Evolutionary conservation across 53 echinoderm and acorn worm species (phyloP).

Genomic region (Paracentrotus lividus): DNA sequence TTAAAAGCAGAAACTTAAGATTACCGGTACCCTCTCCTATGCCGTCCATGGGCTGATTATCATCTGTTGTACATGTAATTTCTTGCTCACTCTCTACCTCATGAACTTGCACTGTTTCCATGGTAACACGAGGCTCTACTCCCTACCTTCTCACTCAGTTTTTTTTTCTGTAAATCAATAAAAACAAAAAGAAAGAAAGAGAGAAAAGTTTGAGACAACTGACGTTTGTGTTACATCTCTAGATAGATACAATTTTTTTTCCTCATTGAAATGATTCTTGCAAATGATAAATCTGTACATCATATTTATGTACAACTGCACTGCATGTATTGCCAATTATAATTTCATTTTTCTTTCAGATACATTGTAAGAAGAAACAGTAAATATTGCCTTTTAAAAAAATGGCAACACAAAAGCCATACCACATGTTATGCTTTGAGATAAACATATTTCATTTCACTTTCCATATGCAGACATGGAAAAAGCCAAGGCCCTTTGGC

Average conservation of each 20-base stretch:
- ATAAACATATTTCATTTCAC: slow-evolving; percentile 9
- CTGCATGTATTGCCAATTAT: neutral
- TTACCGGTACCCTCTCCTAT: slow-evolving; percentile 36
- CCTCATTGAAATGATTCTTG: neutral
- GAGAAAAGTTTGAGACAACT: neutral
- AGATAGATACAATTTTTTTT: neutral
- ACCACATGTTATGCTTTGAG: neutral
- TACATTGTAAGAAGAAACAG: neutral
- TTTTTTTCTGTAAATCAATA: slow-evolving; percentile 15
- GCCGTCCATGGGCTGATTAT: slow-evolving; percentile 54
- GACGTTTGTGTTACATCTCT: neutral
- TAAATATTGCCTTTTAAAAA: neutral
- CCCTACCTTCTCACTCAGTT: neutral
- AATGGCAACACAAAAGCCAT: neutral
- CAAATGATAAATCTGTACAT: neutral
- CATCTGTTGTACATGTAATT: slow-evolving; percentile 64
- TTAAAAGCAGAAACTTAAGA: neutral
- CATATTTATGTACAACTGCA: neutral
- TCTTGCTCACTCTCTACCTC: slow-evolving; percentile 70
- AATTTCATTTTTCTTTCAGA: neutral
- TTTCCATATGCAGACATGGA: slow-evolving; percentile 43
- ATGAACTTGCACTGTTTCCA: slow-evolving; percentile 68
- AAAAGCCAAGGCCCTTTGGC: neutral
- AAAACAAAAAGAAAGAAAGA: slow-evolving; percentile 6
- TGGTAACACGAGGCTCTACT: slow-evolving; percentile 15